A percentile compares a stretch with the other conserved stretches of the same genome.
These are phyloP conservation scores for Leucophenga varia DNA, from an alignment of 1,140 invertebrate species.

Conservation along the genomic window DNA sequence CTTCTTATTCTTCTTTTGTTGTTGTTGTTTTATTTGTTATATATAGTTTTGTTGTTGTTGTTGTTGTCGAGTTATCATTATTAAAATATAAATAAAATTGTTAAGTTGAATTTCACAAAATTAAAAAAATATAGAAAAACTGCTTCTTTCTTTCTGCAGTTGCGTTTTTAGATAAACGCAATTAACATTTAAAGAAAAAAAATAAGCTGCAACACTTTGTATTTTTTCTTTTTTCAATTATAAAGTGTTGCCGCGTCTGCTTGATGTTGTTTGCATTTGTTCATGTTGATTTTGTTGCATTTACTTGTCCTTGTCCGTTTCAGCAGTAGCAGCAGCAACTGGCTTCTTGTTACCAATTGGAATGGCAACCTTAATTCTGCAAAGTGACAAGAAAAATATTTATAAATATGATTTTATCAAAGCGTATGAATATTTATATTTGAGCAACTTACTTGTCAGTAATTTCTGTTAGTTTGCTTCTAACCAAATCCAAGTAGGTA, in stretches of 20 bases:
- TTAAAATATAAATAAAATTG: slow-evolving; percentile 26
- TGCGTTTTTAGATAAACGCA: not conserved
- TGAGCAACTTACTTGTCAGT: slow-evolving; percentile 78
- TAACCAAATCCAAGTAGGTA: slow-evolving; percentile 84
- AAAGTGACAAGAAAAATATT: slow-evolving; percentile 49
- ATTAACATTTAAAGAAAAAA: not conserved
- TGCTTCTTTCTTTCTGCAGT: not conserved
- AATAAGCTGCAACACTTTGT: too few relatives aligned
- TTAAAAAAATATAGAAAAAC: too few relatives aligned
- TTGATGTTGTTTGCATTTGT: slow-evolving; percentile 43
- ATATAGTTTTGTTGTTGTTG: slow-evolving; percentile 10
- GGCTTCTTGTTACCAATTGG: slow-evolving; percentile 81
- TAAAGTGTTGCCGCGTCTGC: slow-evolving; percentile 19
- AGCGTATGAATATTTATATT: slow-evolving; percentile 2
- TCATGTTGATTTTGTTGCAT: slow-evolving; percentile 38
- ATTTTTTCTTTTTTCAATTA: too few relatives aligned
- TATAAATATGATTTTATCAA: not conserved
- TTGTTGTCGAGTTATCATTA: slow-evolving; percentile 21
- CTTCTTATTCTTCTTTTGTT: too few relatives aligned
- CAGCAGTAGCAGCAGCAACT: slow-evolving; percentile 59
- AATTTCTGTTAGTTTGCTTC: slow-evolving; percentile 85
- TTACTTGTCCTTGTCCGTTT: slow-evolving; percentile 82
- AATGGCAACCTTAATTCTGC: slow-evolving; percentile 84
- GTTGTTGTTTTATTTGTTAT: too few relatives aligned
- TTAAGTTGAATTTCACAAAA: not conserved